Conservation (phyloP, 2,888 invertebrate species). For the Melanostoma scalare region DNA sequence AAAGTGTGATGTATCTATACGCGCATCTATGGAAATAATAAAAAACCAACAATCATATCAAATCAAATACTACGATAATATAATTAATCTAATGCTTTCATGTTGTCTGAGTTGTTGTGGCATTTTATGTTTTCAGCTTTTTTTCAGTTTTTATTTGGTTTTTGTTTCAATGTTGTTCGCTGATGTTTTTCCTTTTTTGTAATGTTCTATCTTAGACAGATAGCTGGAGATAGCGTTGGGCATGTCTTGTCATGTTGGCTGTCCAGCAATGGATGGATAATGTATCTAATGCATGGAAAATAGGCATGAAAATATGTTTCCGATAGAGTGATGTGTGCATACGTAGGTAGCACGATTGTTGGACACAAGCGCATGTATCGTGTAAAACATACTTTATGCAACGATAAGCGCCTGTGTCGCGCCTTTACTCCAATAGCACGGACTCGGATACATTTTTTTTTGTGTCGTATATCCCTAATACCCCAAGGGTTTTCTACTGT, state of each 20-base stretch:
- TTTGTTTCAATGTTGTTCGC: slow-evolving; percentile 37
- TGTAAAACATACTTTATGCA: slow-evolving; percentile 71
- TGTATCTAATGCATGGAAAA: slow-evolving; percentile 66
- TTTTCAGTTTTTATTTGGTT: slow-evolving; percentile 6
- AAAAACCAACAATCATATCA: slow-evolving; percentile 54
- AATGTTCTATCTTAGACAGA: slow-evolving; percentile 38
- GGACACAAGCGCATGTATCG: slow-evolving; percentile 50
- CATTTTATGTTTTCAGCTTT: slow-evolving; percentile 26
- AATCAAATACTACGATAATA: slow-evolving; percentile 71
- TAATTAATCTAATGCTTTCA: slow-evolving; percentile 72
- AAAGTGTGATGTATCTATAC: slow-evolving; percentile 17
- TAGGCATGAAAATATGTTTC: slow-evolving; percentile 68
- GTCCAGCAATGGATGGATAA: slow-evolving; percentile 63
- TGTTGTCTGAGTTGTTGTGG: slow-evolving; percentile 52
- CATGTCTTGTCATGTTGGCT: slow-evolving; percentile 69
- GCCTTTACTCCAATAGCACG: slow-evolving; percentile 38
- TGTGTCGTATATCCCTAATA: slow-evolving; percentile 18
- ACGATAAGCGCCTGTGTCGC: slow-evolving; percentile 70
- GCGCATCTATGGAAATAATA: slow-evolving; percentile 7
- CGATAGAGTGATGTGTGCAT: slow-evolving; percentile 45
- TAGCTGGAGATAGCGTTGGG: slow-evolving; percentile 66
- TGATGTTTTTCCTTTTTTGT: background rate
- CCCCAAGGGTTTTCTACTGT: slow-evolving; percentile 53
- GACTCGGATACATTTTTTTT: background rate
- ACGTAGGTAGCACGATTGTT: slow-evolving; percentile 53